Conservation (phyloP, 2,888 invertebrate genomes). For the Hydrotaea diabolus region DNA sequence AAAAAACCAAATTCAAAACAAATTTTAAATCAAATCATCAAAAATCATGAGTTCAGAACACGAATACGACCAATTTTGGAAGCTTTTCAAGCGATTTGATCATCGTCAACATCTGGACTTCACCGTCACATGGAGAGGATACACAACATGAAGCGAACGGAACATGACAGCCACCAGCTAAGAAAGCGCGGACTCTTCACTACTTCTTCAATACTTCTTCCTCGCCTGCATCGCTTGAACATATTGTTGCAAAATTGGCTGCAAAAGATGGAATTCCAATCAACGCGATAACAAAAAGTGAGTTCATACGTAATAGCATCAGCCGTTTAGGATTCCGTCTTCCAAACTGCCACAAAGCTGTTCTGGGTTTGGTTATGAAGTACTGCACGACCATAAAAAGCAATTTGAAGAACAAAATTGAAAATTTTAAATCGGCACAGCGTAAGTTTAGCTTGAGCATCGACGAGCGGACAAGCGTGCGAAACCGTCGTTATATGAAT, state of each 20-base stretch:
- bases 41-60: not conserved
- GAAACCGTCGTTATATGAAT: not conserved
- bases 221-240: not conserved
- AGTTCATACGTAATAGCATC: too few species aligned
- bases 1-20: too few species aligned
- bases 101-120: not conserved
- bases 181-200: not conserved
- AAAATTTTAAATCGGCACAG: not conserved
- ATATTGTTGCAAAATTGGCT: not conserved
- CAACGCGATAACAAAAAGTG: too few species aligned
- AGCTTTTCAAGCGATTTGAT: not conserved
- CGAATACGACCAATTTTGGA: not conserved
- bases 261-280: not conserved
- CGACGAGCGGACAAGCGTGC: not conserved
- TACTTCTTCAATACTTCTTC: too few species aligned
- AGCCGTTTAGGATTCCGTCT: too few species aligned
- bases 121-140: not conserved
- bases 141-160: not conserved
- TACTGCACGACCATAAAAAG: too few species aligned
- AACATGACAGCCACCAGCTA: not conserved
- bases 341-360: too few species aligned
- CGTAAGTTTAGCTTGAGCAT: not conserved
- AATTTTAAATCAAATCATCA: not conserved
- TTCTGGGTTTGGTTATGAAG: too few species aligned
- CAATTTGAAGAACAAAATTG: not conserved